Conservation (phyloP, 2,797 vertebrate genomes). For the Lagorchestes hirsutus region DNA sequence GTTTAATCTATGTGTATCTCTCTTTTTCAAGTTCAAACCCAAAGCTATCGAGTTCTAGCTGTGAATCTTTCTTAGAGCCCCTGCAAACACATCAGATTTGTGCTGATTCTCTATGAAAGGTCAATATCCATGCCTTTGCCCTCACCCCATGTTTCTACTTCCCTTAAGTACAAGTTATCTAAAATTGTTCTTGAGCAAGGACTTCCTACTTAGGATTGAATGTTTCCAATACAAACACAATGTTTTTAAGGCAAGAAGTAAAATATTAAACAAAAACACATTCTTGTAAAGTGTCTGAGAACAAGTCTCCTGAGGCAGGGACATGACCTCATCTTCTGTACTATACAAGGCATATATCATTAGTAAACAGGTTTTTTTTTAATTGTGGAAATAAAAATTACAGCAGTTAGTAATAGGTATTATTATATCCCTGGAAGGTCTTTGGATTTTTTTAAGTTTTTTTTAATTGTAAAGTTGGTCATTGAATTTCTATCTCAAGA, state of each 20-base stretch:
- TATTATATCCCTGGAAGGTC: constrained; percentile 4
- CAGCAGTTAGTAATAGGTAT: constrained; percentile 50
- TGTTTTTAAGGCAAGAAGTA: neutral
- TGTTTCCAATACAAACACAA: constrained; percentile 27
- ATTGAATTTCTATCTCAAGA: constrained; percentile 21
- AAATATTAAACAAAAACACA: constrained; percentile 7
- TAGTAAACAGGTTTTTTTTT: neutral
- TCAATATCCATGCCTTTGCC: neutral
- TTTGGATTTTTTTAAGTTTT: constrained; percentile 60
- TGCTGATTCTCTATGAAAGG: neutral
- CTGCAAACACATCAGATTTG: neutral
- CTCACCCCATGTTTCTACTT: neutral
- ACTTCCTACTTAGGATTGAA: neutral
- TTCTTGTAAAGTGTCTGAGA: neutral
- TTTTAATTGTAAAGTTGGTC: constrained; percentile 9
- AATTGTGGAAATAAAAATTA: constrained; percentile 35
- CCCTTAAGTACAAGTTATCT: neutral
- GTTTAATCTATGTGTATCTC: neutral
- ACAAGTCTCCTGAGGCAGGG: neutral
- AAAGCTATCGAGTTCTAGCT: neutral
- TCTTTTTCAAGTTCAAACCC: neutral
- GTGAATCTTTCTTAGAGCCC: neutral
- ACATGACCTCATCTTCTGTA: neutral
- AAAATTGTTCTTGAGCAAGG: constrained; percentile 11
- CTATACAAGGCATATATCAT: neutral